phyloP scores from a whole-genome alignment of 2,113 vertebrate species.

The Ranitomeya variabilis region DNA sequence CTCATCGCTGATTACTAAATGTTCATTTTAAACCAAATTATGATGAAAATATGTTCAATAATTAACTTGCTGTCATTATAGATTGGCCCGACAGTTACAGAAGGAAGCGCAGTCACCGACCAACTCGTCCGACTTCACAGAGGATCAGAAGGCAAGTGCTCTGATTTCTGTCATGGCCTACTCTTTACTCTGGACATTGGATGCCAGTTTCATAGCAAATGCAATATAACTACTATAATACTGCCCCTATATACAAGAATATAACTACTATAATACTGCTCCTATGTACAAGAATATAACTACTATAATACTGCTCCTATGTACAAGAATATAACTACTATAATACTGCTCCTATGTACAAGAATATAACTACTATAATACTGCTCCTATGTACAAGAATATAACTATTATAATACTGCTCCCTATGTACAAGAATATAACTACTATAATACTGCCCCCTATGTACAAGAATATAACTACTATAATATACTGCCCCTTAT shows the following conservation, averaged over 20 bases:
- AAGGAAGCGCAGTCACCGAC: conserved; percentile 91
- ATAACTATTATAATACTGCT: conserved; percentile 5
- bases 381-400: not conserved
- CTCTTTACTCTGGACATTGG: too few species aligned
- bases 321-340: conserved; percentile 7
- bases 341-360: not conserved
- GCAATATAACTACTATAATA: not conserved
- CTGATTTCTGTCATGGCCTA: not conserved
- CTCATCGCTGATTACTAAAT: too few species aligned
- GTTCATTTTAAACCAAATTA: too few species aligned
- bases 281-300: not conserved
- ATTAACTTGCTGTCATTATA: conserved; percentile 63
- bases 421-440: conserved; percentile 5
- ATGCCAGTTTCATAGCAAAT: too few species aligned
- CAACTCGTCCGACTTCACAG: conserved; percentile 90
- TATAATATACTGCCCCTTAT: not conserved
- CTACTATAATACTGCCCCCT: not conserved
- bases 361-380: too few species aligned
- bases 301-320: conserved; percentile 4
- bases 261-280: conserved; percentile 3
- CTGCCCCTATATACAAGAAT: not conserved
- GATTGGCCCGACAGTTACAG: conserved; percentile 93
- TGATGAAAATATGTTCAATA: not conserved
- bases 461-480: not conserved
- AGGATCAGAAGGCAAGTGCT: conserved; percentile 91